Conservation (phyloP, 2,797 vertebrate genomes). For the Sebastes diploproa region DNA sequence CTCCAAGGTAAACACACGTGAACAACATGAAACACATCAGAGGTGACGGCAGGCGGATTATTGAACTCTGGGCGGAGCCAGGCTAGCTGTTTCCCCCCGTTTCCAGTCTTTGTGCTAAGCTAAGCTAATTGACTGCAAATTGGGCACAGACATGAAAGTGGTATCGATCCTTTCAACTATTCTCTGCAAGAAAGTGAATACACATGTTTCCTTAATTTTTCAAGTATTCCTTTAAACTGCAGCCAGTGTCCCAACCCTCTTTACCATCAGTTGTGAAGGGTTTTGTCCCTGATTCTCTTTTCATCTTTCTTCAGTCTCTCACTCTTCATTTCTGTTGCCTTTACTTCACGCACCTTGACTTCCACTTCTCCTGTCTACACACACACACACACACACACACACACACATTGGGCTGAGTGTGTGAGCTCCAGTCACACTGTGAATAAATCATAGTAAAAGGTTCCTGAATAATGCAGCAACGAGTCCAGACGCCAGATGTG, state of each 20-base stretch:
- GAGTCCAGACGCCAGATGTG: constrained; percentile 66
- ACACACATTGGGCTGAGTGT: constrained; percentile 42
- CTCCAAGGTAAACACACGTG: constrained; percentile 80
- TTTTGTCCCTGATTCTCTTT: not conserved
- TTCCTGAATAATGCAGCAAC: constrained; percentile 66
- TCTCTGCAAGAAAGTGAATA: not conserved
- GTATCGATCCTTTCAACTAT: not conserved
- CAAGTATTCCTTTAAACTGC: not conserved
- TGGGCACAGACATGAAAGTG: not conserved
- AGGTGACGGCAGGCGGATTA: not conserved
- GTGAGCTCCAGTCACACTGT: constrained; percentile 55
- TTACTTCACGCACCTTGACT: constrained; percentile 30
- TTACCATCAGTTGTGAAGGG: not conserved
- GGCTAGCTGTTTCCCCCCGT: not conserved
- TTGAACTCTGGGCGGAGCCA: not conserved
- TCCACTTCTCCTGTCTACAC: constrained; percentile 7
- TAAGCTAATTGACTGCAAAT: not conserved
- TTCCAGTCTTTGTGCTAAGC: not conserved
- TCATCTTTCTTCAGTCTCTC: constrained; percentile 1
- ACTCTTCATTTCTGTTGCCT: not conserved
- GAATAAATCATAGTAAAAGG: constrained; percentile 79
- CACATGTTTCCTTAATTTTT: not conserved
- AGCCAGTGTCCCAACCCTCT: not conserved
- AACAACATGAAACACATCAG: not conserved
- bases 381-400: constrained; percentile 10